Evolutionary conservation across 2,113 vertebrate genomes (phyloP).

Genomic region (Nycticebus coucang): DNA sequence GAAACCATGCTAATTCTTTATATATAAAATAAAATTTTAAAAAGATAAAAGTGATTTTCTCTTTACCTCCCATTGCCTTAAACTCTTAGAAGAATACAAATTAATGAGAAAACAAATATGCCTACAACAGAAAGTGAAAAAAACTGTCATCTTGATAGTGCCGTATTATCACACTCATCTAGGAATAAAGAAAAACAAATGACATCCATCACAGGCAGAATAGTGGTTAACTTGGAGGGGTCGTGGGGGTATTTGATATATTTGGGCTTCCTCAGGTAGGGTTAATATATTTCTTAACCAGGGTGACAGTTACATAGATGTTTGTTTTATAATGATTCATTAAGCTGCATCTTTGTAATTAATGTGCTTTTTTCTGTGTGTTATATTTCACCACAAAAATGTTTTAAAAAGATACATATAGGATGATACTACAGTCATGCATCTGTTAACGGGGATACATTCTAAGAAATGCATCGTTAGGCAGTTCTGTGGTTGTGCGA

Average conservation of each 20-base stretch:
- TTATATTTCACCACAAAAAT: slow-evolving; percentile 17
- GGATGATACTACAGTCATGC: background rate
- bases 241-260: accelerated
- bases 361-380: background rate
- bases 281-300: background rate
- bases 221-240: background rate
- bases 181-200: background rate
- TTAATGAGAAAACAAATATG: background rate
- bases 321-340: background rate
- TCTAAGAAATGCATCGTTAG: background rate
- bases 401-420: background rate
- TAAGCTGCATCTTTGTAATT: background rate
- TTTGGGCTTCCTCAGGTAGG: background rate
- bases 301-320: background rate
- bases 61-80: background rate
- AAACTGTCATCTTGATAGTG: background rate
- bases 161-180: background rate
- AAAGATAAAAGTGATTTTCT: background rate
- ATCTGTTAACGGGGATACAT: background rate
- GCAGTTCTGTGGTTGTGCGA: background rate
- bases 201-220: background rate
- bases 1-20: no score
- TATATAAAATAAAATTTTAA: no score
- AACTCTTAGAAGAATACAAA: slow-evolving; percentile 26
- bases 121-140: background rate